Conservation (phyloP, 92 coral and sea anemone genomes). For the Phenganax stokvisi region DNA sequence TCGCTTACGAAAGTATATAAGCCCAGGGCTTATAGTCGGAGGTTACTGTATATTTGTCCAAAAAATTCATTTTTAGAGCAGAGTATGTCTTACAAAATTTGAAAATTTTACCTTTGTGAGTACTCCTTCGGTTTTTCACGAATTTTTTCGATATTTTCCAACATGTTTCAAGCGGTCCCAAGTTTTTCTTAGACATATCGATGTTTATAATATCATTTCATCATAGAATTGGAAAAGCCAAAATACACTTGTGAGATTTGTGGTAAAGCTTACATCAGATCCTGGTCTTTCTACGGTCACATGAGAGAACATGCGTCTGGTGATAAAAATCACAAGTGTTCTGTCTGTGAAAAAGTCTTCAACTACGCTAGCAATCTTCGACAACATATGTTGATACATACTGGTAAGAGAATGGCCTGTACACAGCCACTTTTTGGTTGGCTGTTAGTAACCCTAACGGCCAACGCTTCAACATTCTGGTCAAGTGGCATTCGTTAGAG, state of each 20-base stretch:
- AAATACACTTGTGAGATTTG: constrained; percentile 97
- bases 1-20: too few relatives aligned
- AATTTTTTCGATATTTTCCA: too few relatives aligned
- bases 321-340: constrained; percentile 95
- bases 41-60: not conserved
- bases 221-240: constrained; percentile 83
- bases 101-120: too few relatives aligned
- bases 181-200: too few relatives aligned
- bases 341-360: constrained; percentile 89
- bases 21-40: too few relatives aligned
- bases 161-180: too few relatives aligned
- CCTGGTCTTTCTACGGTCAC: constrained; percentile 98
- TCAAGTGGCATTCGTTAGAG: too few relatives aligned
- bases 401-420: constrained; percentile 53
- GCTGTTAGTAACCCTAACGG: not conserved
- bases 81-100: not conserved
- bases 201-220: not conserved
- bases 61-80: not conserved
- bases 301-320: constrained; percentile 99
- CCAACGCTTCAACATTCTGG: not conserved
- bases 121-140: too few relatives aligned
- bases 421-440: not conserved
- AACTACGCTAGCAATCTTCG: constrained; percentile 98
- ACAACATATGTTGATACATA: constrained; percentile 95
- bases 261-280: constrained; percentile 92